Base-by-base conservation (phyloP, 2,888 invertebrate genomes). In the Perithous albicinctus region DNA sequence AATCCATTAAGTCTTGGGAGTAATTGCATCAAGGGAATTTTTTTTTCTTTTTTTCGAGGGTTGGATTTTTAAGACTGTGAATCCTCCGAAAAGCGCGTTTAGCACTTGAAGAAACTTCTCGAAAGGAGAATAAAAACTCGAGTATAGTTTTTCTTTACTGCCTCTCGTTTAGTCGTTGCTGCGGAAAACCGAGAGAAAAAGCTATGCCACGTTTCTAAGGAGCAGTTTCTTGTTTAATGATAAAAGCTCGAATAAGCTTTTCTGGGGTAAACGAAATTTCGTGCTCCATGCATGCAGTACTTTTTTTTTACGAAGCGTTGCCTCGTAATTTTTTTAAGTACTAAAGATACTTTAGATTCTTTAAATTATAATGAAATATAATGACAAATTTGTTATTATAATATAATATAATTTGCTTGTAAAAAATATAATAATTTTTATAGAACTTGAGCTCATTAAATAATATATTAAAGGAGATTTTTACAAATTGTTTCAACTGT, bases 191-290 rank as follows among this genome's bases (percentile, higher is more conserved):
- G n/a, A 32, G 0, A 7, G 32, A 32, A 32, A 32, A 35, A 59
- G 8, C n/a, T n/a, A 7, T 18, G 1, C 3, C 59, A 18, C 59
- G 59, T 59, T 32, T n/a, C 10, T 8, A 15, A 8, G 59, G 15
- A 59, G 7, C 18, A 32, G n/a, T 32, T 59, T 15, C 10, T 35
- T 59, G 15, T 5, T 59, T 51, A 51, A 51, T 51, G 51, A 51
- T 51, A 51, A 23, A 51, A 51, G 51, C 46, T 46, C n/a, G 15
- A 46, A 46, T 46, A 46, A 23, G 26, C 32, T 59, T 15, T 32
- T 29, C 18, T 8, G 8, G 32, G 29, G 32, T 59, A 29, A 59
- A 59, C 29, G 15, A 29, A 32, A 32, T 59, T 59, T 59, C 56
- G 32, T 18, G n/a, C n/a, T 59, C 32, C 8, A 59, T 32, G 29